Evolutionary conservation across 2,888 invertebrate species (phyloP), one percentile per base, ranked within the genome.

Genomic region (Noctuana brunneofusca): DNA sequence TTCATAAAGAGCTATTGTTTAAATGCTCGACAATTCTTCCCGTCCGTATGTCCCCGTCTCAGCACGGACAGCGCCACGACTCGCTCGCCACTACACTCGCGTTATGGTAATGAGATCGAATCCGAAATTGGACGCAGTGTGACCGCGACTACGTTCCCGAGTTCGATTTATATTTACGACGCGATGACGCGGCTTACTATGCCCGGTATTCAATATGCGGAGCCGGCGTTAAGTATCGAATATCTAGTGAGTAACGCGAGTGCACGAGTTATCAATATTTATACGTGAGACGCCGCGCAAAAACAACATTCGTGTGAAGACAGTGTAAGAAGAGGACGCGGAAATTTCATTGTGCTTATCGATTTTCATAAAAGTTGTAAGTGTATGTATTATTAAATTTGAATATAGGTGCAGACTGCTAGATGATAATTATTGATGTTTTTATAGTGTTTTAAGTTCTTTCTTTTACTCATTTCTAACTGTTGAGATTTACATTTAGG

Each of bases 51-150:
- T 71, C 66, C 57, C 62, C 20, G 14, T 56, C 38, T 46, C 46
- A 8, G 11, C 41, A 43, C 67, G 79, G 71, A 65, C 78, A 76
- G 74, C 75, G 76, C 76, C 75, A 69, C 69, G 71, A 68, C 66
- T 65, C 71, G 55, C 62, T 54, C 60, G 74, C 69, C 76, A 68
- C 63, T 66, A 78, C 86, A 83, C 85, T 86, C 79, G 81, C 83
- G 78, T 79, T 88, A 89, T 89, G 89, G 80, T 87, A 89, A 89
- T 89, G 81, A 79, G 84, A 85, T 88, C 79, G 84, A 81, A 84
- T 84, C 80, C 84, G 75, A 86, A 88, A 89, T 89, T 87, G 89
- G 87, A 85, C 78, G 83, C 84, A 70, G 75, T 76, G 75, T 78
- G 70, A 70, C 75, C 82, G 78, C 79, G 73, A 73, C 75, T 75